Conservation (phyloP, 2,888 invertebrate genomes). For the Chesias legatella region DNA sequence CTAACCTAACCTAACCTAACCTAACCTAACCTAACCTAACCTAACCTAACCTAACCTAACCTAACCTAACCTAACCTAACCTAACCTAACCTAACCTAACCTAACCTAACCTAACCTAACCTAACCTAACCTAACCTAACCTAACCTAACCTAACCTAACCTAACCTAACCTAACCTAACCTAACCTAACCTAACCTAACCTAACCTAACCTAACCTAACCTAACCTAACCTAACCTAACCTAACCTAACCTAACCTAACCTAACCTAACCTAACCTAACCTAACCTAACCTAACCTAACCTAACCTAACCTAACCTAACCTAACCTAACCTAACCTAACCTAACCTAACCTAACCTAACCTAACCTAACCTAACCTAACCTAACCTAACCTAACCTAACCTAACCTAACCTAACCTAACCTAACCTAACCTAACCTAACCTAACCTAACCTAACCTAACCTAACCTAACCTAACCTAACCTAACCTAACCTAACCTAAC, state of each 20-base stretch:
- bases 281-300: conserved; percentile 13
- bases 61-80: conserved; percentile 13
- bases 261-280: conserved; percentile 13
- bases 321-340: conserved; percentile 13
- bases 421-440: conserved; percentile 13
- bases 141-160: conserved; percentile 13
- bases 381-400: conserved; percentile 13
- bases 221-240: conserved; percentile 13
- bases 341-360: conserved; percentile 13
- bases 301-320: conserved; percentile 13
- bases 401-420: conserved; percentile 13
- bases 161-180: conserved; percentile 13
- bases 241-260: conserved; percentile 13
- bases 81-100: conserved; percentile 13
- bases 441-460: conserved; percentile 15
- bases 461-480: conserved; percentile 16
- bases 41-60: conserved; percentile 13
- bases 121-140: conserved; percentile 13
- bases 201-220: conserved; percentile 13
- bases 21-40: conserved; percentile 13
- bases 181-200: conserved; percentile 13
- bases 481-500: conserved; percentile 14
- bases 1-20: conserved; percentile 13
- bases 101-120: conserved; percentile 13
- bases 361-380: conserved; percentile 13